phyloP scores from a whole-genome alignment of 2,888 invertebrate genomes.

The Anagyrus pseudococci region DNA sequence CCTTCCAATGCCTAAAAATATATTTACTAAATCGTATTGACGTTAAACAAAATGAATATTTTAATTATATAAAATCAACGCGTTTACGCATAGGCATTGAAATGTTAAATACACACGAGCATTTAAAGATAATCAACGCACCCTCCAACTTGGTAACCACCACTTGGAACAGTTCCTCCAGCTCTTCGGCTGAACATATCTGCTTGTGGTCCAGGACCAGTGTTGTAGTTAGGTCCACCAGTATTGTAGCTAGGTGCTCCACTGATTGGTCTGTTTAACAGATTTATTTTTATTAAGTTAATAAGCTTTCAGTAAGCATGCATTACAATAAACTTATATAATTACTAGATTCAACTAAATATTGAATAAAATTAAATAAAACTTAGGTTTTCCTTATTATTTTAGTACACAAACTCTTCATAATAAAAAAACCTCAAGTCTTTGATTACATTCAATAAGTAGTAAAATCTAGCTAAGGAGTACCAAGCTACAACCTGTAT shows the following conservation, averaged over 20 bases:
- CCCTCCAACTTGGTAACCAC: slow-evolving; percentile 59
- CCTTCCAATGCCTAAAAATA: too few species aligned
- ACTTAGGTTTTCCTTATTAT: neutral
- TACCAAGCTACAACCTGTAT: too few species aligned
- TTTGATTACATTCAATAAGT: too few species aligned
- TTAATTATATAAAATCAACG: neutral
- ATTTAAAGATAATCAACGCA: slow-evolving; percentile 51
- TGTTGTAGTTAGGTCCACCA: slow-evolving; percentile 52
- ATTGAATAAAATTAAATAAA: neutral
- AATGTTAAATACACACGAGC: too few species aligned
- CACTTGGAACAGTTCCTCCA: slow-evolving; percentile 56
- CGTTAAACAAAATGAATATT: too few species aligned
- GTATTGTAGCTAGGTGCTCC: slow-evolving; percentile 57
- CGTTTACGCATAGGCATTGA: neutral
- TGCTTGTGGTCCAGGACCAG: slow-evolving; percentile 59
- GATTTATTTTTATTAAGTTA: slow-evolving; percentile 24
- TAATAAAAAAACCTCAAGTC: neutral
- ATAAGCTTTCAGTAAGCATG: neutral
- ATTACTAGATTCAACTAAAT: neutral
- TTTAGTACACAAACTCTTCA: neutral
- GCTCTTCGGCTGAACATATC: slow-evolving; percentile 60
- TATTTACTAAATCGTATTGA: neutral
- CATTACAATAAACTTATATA: neutral
- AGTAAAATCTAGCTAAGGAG: too few species aligned
- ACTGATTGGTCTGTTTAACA: slow-evolving; percentile 54